phyloP scores from a whole-genome alignment of 1,140 invertebrate species.

The Trachymyrmex cornetzi region DNA sequence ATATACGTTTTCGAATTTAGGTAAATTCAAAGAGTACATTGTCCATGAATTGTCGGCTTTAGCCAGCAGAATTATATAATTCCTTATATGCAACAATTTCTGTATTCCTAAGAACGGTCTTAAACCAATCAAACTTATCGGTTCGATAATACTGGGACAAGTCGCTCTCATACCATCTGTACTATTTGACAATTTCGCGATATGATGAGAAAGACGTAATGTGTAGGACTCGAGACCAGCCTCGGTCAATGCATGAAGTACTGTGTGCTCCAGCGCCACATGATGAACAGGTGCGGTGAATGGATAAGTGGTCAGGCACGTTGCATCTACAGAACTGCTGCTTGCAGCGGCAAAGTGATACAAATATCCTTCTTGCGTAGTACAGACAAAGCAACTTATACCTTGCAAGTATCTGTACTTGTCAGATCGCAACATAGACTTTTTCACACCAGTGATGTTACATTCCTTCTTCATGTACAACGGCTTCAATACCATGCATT shows the following conservation, averaged over 20 bases:
- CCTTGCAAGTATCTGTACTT: constrained; percentile 83
- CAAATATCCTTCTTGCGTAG: constrained; percentile 88
- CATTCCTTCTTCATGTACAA: constrained; percentile 81
- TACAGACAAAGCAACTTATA: constrained; percentile 87
- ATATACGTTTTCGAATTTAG: constrained; percentile 88
- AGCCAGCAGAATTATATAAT: constrained; percentile 89
- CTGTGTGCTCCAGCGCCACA: constrained; percentile 89
- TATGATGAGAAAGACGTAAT: constrained; percentile 88
- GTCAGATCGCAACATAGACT: constrained; percentile 82
- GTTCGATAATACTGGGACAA: constrained; percentile 88
- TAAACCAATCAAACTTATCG: constrained; percentile 91
- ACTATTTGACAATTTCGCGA: constrained; percentile 81
- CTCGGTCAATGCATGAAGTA: constrained; percentile 92
- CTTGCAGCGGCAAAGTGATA: constrained; percentile 86
- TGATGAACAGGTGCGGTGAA: constrained; percentile 91
- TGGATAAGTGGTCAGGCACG: constrained; percentile 87
- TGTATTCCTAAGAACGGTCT: constrained; percentile 92
- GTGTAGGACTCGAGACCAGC: constrained; percentile 94
- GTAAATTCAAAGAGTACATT: constrained; percentile 89
- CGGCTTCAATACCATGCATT: constrained; percentile 82
- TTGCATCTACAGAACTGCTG: constrained; percentile 71
- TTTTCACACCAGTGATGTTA: constrained; percentile 79
- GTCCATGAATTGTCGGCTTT: constrained; percentile 90
- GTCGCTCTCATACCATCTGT: constrained; percentile 81
- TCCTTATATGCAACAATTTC: constrained; percentile 88